Conservation (phyloP, 2,113 vertebrate genomes). For the Hymenochirus boettgeri region DNA sequence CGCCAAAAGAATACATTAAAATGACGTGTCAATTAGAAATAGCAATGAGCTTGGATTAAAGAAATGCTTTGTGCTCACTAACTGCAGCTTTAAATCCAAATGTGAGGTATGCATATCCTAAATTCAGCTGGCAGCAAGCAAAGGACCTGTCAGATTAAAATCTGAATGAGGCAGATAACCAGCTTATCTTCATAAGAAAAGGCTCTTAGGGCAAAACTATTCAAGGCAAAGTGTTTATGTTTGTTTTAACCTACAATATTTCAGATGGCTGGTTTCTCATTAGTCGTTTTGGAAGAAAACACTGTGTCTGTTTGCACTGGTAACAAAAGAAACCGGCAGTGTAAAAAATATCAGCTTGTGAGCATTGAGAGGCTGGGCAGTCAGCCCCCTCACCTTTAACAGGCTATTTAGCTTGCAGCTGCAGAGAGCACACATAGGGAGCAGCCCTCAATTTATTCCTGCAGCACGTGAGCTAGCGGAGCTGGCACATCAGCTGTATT, state of each 20-base stretch:
- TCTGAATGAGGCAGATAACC: slow-evolving; percentile 69
- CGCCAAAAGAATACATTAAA: not conserved
- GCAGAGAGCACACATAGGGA: slow-evolving; percentile 58
- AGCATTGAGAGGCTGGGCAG: slow-evolving; percentile 17
- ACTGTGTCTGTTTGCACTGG: slow-evolving; percentile 43
- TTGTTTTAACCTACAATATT: slow-evolving; percentile 67
- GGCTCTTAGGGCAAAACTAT: slow-evolving; percentile 58
- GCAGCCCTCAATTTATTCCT: slow-evolving; percentile 56
- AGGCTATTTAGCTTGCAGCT: slow-evolving; percentile 59
- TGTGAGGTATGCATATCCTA: slow-evolving; percentile 58
- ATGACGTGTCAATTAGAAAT: slow-evolving; percentile 23
- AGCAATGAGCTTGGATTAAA: slow-evolving; percentile 21
- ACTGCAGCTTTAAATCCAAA: slow-evolving; percentile 61
- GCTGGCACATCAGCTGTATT: slow-evolving; percentile 72
- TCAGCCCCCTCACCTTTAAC: slow-evolving; percentile 47
- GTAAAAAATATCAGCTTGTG: slow-evolving; percentile 39
- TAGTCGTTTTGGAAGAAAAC: slow-evolving; percentile 34
- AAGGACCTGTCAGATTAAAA: slow-evolving; percentile 66
- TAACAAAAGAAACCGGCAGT: slow-evolving; percentile 53
- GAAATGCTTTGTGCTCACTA: slow-evolving; percentile 43
- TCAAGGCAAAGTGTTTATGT: slow-evolving; percentile 61
- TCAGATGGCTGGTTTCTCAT: slow-evolving; percentile 44
- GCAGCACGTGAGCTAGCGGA: slow-evolving; percentile 64
- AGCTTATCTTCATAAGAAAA: slow-evolving; percentile 76
- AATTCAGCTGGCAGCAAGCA: slow-evolving; percentile 66